These are phyloP conservation scores for Melanostigma gelatinosum DNA, from an alignment of 2,113 vertebrate genomes.

Conservation along the genomic window DNA sequence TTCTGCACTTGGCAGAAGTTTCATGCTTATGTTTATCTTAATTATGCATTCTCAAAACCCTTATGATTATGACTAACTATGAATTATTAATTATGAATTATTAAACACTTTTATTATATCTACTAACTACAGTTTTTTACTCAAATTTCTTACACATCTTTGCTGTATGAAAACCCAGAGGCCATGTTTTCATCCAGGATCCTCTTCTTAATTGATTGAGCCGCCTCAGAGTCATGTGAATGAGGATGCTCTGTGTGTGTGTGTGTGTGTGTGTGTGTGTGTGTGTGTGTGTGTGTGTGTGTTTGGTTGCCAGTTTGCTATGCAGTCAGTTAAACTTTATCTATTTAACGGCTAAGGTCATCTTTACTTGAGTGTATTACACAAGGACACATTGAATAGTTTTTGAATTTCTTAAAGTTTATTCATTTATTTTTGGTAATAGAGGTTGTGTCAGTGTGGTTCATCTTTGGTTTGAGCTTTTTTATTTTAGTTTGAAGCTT, in stretches of 20 bases:
- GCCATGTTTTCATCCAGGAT: slow-evolving; percentile 60
- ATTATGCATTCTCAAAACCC: no score
- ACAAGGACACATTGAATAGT: not conserved
- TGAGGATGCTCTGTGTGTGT: not conserved
- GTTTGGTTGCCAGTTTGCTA: not conserved
- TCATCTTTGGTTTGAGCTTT: not conserved
- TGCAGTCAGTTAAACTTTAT: slow-evolving; percentile 29
- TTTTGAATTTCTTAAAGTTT: not conserved
- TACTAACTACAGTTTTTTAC: no score
- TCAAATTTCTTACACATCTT: no score
- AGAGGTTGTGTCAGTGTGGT: not conserved
- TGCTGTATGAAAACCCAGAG: slow-evolving; percentile 51
- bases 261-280: not conserved
- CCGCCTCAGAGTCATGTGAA: slow-evolving; percentile 32
- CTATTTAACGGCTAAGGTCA: slow-evolving; percentile 12
- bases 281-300: not conserved
- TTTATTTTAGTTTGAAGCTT: not conserved
- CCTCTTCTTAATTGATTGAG: slow-evolving; percentile 62
- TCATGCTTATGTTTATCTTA: no score
- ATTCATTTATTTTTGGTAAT: not conserved
- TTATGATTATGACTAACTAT: no score
- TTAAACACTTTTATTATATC: no score
- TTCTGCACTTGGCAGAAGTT: no score
- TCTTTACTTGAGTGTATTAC: not conserved
- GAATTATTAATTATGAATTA: no score